Conservation (phyloP, 2,797 vertebrate species). For the Linurgus olivaceus region DNA sequence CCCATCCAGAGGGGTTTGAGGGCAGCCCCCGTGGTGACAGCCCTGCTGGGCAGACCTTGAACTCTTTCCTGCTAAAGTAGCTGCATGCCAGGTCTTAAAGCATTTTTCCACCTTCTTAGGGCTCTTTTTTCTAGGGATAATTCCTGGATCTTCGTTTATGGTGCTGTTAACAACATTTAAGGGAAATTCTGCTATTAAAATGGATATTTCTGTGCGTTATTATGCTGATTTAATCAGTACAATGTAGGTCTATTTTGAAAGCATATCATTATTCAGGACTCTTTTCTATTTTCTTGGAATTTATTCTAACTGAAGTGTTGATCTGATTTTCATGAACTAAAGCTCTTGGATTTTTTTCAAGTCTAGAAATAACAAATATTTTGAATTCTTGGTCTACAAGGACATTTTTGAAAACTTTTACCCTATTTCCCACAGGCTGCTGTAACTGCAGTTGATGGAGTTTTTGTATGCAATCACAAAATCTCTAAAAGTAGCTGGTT, state of each 20-base stretch:
- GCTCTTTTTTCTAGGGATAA: not conserved
- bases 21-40: not conserved
- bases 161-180: not conserved
- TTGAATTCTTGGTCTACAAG: not conserved
- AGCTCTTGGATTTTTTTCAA: not conserved
- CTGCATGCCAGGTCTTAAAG: not conserved
- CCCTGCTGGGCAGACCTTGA: too few relatives aligned
- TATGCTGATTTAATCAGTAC: not conserved
- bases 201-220: not conserved
- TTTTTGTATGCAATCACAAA: not conserved
- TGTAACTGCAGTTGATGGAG: not conserved
- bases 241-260: not conserved
- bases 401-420: not conserved
- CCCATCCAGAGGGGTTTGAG: accelerated
- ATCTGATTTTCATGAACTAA: not conserved
- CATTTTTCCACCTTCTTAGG: not conserved
- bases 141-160: not conserved
- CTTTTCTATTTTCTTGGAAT: not conserved
- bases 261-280: not conserved
- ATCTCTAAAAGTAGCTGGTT: not conserved
- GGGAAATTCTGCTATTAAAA: not conserved
- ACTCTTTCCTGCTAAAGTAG: not conserved
- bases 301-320: not conserved
- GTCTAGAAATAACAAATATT: not conserved
- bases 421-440: not conserved